A percentile compares a stretch with the other conserved stretches of the same genome.
These are phyloP conservation scores for Scaptomyza tumidula DNA, from an alignment of 2,888 invertebrate species.

Conservation along the genomic window DNA sequence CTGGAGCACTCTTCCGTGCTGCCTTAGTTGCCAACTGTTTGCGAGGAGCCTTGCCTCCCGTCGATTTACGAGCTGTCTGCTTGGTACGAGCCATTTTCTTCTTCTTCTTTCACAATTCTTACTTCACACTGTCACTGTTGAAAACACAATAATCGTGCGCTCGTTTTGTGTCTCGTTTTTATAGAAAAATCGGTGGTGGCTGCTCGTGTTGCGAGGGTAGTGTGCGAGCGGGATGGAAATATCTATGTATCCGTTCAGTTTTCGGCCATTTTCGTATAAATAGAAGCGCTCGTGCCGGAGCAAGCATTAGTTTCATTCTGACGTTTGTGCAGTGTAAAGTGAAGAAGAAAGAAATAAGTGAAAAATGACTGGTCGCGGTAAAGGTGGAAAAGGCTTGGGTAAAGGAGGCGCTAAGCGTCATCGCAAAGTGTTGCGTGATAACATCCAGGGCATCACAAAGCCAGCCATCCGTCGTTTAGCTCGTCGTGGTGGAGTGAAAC, in stretches of 20 bases:
- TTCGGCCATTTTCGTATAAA: neutral
- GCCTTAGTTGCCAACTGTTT: conserved; percentile 45
- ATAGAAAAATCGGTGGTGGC: conserved; percentile 2
- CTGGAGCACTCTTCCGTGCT: conserved; percentile 41
- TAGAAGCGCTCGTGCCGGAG: conserved; percentile 72
- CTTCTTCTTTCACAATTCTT: neutral
- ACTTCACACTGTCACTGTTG: conserved; percentile 19
- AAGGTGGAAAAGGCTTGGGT: conserved; percentile 91
- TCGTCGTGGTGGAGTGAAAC: conserved; percentile 88
- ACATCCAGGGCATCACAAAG: conserved; percentile 92
- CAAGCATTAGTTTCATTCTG: too few species aligned
- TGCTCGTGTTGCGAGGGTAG: neutral
- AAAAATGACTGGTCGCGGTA: conserved; percentile 86
- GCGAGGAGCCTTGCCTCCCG: conserved; percentile 41
- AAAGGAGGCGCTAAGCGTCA: conserved; percentile 93
- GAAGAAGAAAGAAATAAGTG: too few species aligned
- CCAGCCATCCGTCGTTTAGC: conserved; percentile 91
- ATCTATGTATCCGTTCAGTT: neutral
- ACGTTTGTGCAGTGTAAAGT: too few species aligned
- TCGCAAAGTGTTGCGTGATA: conserved; percentile 91
- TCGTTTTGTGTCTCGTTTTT: conserved; percentile 2
- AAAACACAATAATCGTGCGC: conserved; percentile 84
- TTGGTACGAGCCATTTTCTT: conserved; percentile 8
- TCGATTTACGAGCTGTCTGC: conserved; percentile 25
- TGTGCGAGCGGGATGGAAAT: neutral